Conservation (phyloP, 2,797 vertebrate species). For the Alca torda region DNA sequence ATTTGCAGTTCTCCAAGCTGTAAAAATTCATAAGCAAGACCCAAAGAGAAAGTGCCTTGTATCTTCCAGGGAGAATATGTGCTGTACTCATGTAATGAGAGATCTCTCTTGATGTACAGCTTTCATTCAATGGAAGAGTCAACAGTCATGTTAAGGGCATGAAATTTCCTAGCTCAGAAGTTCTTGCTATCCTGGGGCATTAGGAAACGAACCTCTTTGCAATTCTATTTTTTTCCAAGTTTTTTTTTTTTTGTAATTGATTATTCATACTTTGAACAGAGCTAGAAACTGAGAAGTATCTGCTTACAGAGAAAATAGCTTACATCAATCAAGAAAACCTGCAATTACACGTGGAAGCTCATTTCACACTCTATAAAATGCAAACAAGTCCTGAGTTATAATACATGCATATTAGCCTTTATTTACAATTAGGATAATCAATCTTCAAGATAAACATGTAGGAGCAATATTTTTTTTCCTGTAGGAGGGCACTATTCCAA, state of each 20-base stretch:
- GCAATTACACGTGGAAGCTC: constrained; percentile 4
- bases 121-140: constrained; percentile 5
- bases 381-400: background rate
- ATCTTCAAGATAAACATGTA: background rate
- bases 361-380: constrained; percentile 24
- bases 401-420: background rate
- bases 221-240: background rate
- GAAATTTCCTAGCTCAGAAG: constrained; percentile 18
- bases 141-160: background rate
- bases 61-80: background rate
- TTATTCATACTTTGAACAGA: constrained; percentile 33
- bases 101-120: background rate
- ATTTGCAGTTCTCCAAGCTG: constrained; percentile 2
- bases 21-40: constrained; percentile 8
- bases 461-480: background rate
- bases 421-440: constrained; percentile 2
- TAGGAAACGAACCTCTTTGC: constrained; percentile 3
- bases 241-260: background rate
- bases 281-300: background rate
- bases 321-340: background rate
- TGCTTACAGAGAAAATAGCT: constrained; percentile 21
- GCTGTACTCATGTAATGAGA: background rate
- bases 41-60: background rate
- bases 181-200: constrained; percentile 1
- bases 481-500: background rate